phyloP scores from a whole-genome alignment of 2,888 invertebrate genomes.

The Orthonychiurus folsomi region DNA sequence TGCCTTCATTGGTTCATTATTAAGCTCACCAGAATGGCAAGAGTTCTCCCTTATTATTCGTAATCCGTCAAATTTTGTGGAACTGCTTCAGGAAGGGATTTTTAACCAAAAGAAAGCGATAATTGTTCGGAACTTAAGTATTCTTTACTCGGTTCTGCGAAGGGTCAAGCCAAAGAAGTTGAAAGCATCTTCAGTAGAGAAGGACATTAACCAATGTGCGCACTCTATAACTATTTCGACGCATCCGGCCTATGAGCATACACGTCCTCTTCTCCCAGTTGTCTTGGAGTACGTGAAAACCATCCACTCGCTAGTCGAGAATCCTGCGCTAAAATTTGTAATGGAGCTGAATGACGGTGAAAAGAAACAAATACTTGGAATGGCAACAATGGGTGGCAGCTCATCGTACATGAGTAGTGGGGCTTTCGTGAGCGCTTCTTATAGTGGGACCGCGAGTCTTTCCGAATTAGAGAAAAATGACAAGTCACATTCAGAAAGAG shows the following conservation, averaged over 20 bases:
- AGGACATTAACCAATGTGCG: not conserved
- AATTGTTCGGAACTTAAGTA: not conserved
- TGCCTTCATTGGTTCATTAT: conserved; percentile 26
- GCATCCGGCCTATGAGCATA: conserved; percentile 28
- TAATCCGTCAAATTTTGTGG: not conserved
- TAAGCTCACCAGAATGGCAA: conserved; percentile 29
- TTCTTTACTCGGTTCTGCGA: conserved; percentile 17
- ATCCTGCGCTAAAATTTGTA: conserved; percentile 20
- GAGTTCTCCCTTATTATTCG: conserved; percentile 20
- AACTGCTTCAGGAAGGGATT: conserved; percentile 3
- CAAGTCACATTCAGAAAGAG: not conserved
- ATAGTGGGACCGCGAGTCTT: not conserved
- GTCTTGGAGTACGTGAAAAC: conserved; percentile 32
- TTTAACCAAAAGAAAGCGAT: not conserved
- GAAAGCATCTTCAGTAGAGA: not conserved
- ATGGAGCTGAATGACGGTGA: conserved; percentile 30
- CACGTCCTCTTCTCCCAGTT: conserved; percentile 30
- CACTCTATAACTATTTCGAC: not conserved
- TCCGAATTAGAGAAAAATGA: not conserved
- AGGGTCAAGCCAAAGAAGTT: conserved; percentile 16
- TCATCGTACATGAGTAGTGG: not conserved
- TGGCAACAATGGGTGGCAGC: not conserved
- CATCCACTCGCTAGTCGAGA: conserved; percentile 30
- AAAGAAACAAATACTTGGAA: conserved; percentile 27
- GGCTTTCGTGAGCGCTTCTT: not conserved